These are phyloP conservation scores for Anorthoa munda DNA, from an alignment of 2,888 invertebrate species.

Conservation along the genomic window DNA sequence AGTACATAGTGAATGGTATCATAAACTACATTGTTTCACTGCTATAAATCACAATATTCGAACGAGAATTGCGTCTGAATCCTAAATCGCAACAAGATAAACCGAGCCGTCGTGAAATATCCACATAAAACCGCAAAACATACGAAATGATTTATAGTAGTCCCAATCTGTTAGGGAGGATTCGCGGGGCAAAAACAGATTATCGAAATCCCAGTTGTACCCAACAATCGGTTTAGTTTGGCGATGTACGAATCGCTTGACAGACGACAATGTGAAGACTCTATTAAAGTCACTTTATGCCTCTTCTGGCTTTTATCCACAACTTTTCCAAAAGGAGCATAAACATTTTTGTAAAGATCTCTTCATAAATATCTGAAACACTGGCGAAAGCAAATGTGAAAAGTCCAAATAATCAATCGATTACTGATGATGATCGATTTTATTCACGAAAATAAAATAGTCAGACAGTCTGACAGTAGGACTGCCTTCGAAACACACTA, in stretches of 20 bases:
- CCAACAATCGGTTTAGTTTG: slow-evolving; percentile 80
- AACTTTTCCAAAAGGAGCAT: background rate
- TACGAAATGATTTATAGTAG: slow-evolving; percentile 88
- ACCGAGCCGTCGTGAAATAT: slow-evolving; percentile 80
- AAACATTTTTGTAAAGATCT: background rate
- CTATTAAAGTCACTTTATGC: slow-evolving; percentile 19
- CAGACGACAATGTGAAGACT: slow-evolving; percentile 27
- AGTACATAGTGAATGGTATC: slow-evolving; percentile 48
- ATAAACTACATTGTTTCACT: slow-evolving; percentile 59
- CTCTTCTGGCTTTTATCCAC: background rate
- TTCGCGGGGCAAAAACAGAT: slow-evolving; percentile 86
- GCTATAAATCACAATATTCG: slow-evolving; percentile 75
- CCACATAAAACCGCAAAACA: slow-evolving; percentile 87
- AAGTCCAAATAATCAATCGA: no score
- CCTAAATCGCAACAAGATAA: slow-evolving; percentile 85
- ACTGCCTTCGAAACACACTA: no score
- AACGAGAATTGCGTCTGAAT: slow-evolving; percentile 72
- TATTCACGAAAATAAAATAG: no score
- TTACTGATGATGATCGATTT: no score
- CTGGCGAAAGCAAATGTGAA: background rate
- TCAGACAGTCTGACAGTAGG: no score
- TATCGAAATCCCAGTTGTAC: slow-evolving; percentile 85
- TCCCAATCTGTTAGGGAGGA: slow-evolving; percentile 84
- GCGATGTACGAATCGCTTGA: slow-evolving; percentile 69
- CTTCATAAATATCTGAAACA: background rate